These are phyloP conservation scores for Pseudopleuronectes americanus DNA, from an alignment of 2,797 vertebrate genomes.

Conservation along the genomic window DNA sequence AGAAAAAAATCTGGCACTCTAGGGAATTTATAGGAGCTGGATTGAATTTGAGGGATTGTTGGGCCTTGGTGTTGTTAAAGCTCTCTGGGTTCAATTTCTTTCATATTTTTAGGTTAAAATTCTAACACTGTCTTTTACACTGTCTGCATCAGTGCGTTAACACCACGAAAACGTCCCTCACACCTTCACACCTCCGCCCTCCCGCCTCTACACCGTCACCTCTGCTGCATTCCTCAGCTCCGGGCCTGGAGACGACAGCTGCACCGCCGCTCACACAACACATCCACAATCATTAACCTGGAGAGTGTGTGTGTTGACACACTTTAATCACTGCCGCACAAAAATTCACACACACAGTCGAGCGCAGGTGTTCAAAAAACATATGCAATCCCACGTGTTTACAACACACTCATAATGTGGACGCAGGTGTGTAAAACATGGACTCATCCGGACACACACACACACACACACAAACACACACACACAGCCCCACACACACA, in stretches of 20 bases:
- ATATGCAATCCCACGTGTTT: conserved; percentile 22
- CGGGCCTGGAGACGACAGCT: conserved; percentile 57
- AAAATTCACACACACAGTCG: conserved; percentile 2
- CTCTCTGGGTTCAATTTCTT: background rate
- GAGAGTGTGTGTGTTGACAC: conserved; percentile 38
- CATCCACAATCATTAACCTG: conserved; percentile 60
- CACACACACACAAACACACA: background rate
- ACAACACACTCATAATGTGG: conserved; percentile 38
- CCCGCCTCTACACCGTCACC: conserved; percentile 34
- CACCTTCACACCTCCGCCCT: conserved; percentile 45
- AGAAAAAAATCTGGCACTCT: no score
- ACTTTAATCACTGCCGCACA: conserved; percentile 25
- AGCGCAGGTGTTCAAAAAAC: conserved; percentile 46
- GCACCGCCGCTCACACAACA: conserved; percentile 44
- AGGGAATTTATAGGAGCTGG: no score
- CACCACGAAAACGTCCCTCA: conserved; percentile 41
- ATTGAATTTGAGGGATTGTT: no score
- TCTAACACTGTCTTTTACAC: conserved; percentile 19
- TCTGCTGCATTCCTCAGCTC: conserved; percentile 52
- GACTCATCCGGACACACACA: no score
- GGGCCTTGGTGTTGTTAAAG: no score
- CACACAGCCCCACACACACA: background rate
- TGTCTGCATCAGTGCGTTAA: conserved; percentile 46
- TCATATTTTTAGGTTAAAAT: background rate
- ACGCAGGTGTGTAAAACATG: conserved; percentile 36